Percentiles rank a stretch among this genome's conserved stretches.
Evolutionary conservation across 1,140 invertebrate species (phyloP).

Genomic region (Pomacea maculata): DNA sequence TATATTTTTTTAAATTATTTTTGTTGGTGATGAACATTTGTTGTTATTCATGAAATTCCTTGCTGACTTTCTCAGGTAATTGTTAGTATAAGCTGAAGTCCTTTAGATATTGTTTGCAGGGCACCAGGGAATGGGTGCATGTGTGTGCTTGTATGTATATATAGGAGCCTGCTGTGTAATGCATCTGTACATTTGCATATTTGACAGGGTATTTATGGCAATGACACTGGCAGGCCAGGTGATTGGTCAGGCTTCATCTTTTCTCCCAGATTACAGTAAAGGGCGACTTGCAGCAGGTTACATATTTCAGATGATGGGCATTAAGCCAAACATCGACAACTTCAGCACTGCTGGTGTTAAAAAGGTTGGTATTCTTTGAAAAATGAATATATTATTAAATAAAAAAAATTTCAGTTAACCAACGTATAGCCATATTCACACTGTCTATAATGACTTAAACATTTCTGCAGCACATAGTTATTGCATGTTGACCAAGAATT

Average conservation of each 20-base stretch:
- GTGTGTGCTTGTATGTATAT: not conserved
- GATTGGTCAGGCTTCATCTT: slow-evolving; percentile 65
- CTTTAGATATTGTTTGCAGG: too few species aligned
- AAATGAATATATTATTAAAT: not conserved
- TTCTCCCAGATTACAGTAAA: slow-evolving; percentile 68
- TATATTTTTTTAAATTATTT: too few species aligned
- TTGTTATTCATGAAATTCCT: too few species aligned
- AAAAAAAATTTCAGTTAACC: too few species aligned
- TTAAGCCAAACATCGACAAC: slow-evolving; percentile 63
- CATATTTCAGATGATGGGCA: slow-evolving; percentile 65
- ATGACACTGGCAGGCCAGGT: slow-evolving; percentile 51
- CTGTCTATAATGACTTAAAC: too few species aligned
- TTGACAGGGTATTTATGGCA: slow-evolving; percentile 54
- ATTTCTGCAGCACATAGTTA: too few species aligned
- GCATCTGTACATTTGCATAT: not conserved
- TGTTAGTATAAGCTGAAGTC: too few species aligned
- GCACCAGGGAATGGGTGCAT: not conserved
- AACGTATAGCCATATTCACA: too few species aligned
- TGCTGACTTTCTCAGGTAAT: too few species aligned
- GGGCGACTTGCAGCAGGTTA: slow-evolving; percentile 63
- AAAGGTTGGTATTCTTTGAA: slow-evolving; percentile 27
- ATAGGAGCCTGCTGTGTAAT: not conserved
- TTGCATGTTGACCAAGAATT: not conserved
- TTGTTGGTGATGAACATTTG: too few species aligned
- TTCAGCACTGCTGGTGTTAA: slow-evolving; percentile 57